phyloP scores from a whole-genome alignment of 2,113 vertebrate genomes.

The Ramphastos sulfuratus region DNA sequence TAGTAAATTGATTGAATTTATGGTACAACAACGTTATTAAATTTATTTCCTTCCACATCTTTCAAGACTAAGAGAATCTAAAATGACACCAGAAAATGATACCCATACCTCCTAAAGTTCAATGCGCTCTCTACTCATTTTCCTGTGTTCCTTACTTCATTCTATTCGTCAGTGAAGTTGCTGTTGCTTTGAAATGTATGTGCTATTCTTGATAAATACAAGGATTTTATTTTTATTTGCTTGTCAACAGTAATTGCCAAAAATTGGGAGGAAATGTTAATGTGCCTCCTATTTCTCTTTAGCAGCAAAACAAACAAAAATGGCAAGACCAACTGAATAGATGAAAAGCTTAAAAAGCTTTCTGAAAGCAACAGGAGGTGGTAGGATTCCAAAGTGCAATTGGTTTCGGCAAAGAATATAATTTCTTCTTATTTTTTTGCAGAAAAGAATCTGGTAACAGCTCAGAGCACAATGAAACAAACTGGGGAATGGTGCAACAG shows the following conservation, averaged over 20 bases:
- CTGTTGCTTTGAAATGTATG: background rate
- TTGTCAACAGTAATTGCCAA: constrained; percentile 14
- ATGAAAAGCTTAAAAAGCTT: constrained; percentile 40
- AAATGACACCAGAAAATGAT: background rate
- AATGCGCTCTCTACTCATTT: background rate
- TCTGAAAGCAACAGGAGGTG: constrained; percentile 18
- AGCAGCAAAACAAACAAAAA: constrained; percentile 33
- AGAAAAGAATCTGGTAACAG: constrained; percentile 19
- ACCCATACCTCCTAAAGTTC: background rate
- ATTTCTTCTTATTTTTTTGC: background rate
- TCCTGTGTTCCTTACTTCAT: background rate
- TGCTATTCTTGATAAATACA: constrained; percentile 19
- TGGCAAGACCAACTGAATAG: constrained; percentile 25
- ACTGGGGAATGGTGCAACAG: background rate
- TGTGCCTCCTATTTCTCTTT: background rate
- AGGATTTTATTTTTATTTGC: constrained; percentile 12
- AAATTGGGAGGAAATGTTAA: constrained; percentile 15
- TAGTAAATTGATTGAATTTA: background rate
- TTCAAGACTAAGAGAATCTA: background rate
- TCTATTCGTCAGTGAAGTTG: background rate
- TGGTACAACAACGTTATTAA: background rate
- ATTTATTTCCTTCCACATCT: background rate
- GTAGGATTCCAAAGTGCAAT: background rate
- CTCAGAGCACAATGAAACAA: constrained; percentile 11
- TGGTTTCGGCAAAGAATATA: constrained; percentile 18